Evolutionary conservation across 1,140 invertebrate genomes (phyloP).

Genomic region (Gonatopus flavifemur): DNA sequence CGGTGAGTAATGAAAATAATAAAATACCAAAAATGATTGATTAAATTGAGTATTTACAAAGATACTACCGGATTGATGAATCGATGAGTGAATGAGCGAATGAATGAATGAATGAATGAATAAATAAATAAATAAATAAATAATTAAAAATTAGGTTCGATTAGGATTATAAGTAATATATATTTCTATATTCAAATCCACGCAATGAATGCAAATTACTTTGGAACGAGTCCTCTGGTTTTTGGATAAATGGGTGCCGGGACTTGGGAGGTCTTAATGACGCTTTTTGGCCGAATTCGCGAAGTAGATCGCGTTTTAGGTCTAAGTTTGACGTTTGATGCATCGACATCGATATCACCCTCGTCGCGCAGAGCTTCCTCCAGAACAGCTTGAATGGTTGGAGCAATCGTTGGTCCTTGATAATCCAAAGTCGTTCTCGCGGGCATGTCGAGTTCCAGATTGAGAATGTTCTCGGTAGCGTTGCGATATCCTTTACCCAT

Average conservation of each 20-base stretch:
- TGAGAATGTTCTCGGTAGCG: conserved; percentile 81
- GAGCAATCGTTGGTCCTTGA: conserved; percentile 70
- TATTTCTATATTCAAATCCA: conserved; percentile 19
- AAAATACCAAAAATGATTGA: too few relatives aligned
- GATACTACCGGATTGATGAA: too few relatives aligned
- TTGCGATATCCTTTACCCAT: conserved; percentile 64
- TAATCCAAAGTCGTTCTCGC: conserved; percentile 79
- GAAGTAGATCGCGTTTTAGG: conserved; percentile 44
- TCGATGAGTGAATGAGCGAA: too few relatives aligned
- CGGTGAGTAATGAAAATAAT: too few relatives aligned
- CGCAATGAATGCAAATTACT: too few relatives aligned
- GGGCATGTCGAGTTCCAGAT: conserved; percentile 80
- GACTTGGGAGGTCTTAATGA: conserved; percentile 44
- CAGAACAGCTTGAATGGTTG: conserved; percentile 72
- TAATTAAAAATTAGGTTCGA: too few relatives aligned
- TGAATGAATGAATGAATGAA: too few relatives aligned
- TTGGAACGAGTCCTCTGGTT: conserved; percentile 64
- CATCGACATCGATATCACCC: conserved; percentile 73
- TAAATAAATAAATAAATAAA: too few relatives aligned
- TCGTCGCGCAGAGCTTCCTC: conserved; percentile 73
- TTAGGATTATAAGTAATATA: too few relatives aligned
- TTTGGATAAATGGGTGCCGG: conserved; percentile 60
- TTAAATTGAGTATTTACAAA: too few relatives aligned
- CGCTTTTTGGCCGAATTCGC: conserved; percentile 43
- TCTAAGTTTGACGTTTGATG: conserved; percentile 49